Evolutionary conservation across 2,797 vertebrate species (phyloP), one percentile per base, ranked within the genome.

Genomic region (Rhinichthys osculus): DNA sequence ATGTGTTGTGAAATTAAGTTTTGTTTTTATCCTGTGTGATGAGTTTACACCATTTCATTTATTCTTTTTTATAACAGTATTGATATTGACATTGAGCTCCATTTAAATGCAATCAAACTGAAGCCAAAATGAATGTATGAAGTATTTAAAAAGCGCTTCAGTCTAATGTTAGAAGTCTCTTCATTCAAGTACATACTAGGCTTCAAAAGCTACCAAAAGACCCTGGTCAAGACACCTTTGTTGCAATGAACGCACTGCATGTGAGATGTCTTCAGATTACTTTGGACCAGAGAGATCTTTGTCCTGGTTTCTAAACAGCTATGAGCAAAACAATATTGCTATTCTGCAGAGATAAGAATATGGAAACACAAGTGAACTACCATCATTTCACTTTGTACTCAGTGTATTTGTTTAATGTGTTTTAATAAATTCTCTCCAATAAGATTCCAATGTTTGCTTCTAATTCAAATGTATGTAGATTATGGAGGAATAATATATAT

Each of bases 401-500:
- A 93, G 95, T 97, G 97, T 95, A 96, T 96, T 96, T 97, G 97
- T 97, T 97, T 95, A 96, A 95, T 96, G 97, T 98, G 95, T 97
- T 96, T 98, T 98, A 98, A 97, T 99, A 99, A 99, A 99, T 95
- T 95, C 96, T 96, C 96, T 96, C 84, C 93, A 93, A 94, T 95
- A 96, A 96, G 92, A 73, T 47, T 6, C 8, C 13, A 80, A 7
- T 71, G 27, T 42, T 69, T 44, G 17, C 62, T 62, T 64, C 70
- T 74, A 1, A 16, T 14, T 27, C 13, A 13, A 72, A 7, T 70
- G 38, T 42, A 42, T 33, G n/a, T 42, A 13, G 21, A 35, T 19
- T 74, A 30, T 30, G 9, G 44, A n/a, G 23, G 59, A 14, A 52
- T 52, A 17, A 52, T 52, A 17, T 17, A 44, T 44, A 44, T 13